Base-by-base conservation (phyloP, 1,140 invertebrate species). In the Camponotus floridanus region DNA sequence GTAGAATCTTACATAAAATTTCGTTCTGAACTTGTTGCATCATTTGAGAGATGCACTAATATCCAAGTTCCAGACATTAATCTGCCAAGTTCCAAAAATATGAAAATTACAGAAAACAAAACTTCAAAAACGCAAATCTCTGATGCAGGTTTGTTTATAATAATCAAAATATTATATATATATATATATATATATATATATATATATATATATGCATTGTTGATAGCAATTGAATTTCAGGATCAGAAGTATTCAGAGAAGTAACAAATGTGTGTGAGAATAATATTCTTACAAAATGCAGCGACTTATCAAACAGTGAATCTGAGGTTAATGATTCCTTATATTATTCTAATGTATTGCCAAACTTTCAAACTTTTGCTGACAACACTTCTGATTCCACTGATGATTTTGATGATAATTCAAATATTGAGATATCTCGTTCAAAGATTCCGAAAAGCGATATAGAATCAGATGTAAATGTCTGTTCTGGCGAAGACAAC, bases 401-500 rank as follows among this genome's bases (percentile, higher is more conserved):
- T 7, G 3, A 4, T 59, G 57, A 26, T 2, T 21, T 59, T 59
- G 57, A 59, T 59, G n/a, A 59, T 59, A 59, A 21, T 59, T 59
- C 21, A 59, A 59, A n/a, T 21, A 1, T 21, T 59, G 57, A 59
- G 9, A 59, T n/a, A 59, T 59, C n/a, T 59, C 1, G 2, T 59
- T 9, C 57, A 21, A 59, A 59, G 57, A 59, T 59, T 6, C 57
- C 9, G n/a, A 59, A 59, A 21, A 59, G 57, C n/a, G 57, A 59
- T 59, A 59, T 59, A 59, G 57, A 59, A 21, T 59, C 57, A 59
- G 57, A 59, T 59, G 21, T 59, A 59, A 59, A 59, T 59, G 57
- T 59, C 8, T 59, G 8, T 21, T 59, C 57, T n/a, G 57, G 8
- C n/a, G 57, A 59, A 59, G 57, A 59, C 9, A 59, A n/a, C 9